Evolutionary conservation across 2,797 vertebrate species (phyloP), one percentile per base, ranked within the genome.

Genomic region (Cyclopterus lumpus): DNA sequence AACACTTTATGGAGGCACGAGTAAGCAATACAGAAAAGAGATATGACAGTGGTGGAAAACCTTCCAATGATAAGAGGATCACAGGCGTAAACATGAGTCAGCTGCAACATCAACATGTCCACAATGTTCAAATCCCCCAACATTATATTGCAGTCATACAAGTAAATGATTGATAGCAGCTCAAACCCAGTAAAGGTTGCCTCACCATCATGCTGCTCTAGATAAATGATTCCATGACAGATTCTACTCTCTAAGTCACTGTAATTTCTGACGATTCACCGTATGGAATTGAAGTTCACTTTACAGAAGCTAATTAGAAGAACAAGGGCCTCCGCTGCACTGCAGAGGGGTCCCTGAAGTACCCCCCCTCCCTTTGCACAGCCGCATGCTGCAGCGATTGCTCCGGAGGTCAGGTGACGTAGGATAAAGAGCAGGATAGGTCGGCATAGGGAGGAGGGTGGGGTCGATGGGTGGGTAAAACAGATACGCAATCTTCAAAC

Each of bases 291-390:
- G 36, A 60, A 28, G 49, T 68, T 75, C 65, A 44, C 54, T 77
- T 74, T n/a, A n/a, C n/a, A 62, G 16, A 60, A 67, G 57, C 57
- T 63, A 72, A 77, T 80, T 59, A 77, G 63, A 53, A 53, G 49
- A 78, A 80, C 57, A 72, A 63, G 75, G 63, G 16, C 36, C 28
- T 46, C 16, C 30, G 61, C 4, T 60, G 12, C 71, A 42, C 48
- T 34, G 69, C 63, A 67, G 46, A 22, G 4, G 5, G 20, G 8
- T 59, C 34, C 9, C 24, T 55, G 40, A 36, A 65, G 32, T 44
- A 8, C 14, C 46, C 46, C 24, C 53, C 53, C 53, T 2, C 16
- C 26, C n/a, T 42, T 8, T 42, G 30, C 40, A 64, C 20, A 36
- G 3, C 51, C 40, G 10, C 38, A 42, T 42, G 40, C 40, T 11